Evolutionary conservation across 2,113 vertebrate genomes (phyloP), one percentile per base, ranked within the genome.

Genomic region (Brevimyrus niger): DNA sequence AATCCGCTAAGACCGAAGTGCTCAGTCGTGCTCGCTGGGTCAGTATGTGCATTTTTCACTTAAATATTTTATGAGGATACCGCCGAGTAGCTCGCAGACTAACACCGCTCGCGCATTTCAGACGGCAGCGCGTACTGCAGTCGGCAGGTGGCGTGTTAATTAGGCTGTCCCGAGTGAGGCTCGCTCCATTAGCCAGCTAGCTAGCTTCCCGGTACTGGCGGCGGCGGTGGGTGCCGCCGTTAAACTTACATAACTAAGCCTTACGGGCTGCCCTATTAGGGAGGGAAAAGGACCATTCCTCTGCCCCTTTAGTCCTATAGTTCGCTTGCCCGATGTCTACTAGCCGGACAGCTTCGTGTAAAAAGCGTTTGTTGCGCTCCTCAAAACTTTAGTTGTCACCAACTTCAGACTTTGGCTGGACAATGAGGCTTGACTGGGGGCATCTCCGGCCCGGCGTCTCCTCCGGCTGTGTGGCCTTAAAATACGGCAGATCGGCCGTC

Each of bases 1-100:
- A 86, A 69, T 51, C 48, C 88, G 73, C 42, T 58, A 50, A 58
- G 58, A 48, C 13, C 19, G 46, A 48, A 61, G 44, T 27, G 27
- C 46, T 50, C 92, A 93, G 92, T 91, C 90, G 92, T 92, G 90
- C 55, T 94, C 94, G 93, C 92, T 90, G 93, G 94, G 94, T 95
- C 91, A 94, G 94, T 94, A 35, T 84, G 61, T 47, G 48, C 27
- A 47, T 90, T 90, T 94, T 92, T 86, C 4, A 89, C 44, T 0
- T 19, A 0, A 11, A 44, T 15, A 61, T 83, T 76, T 55, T 8
- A 4, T 4, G 13, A 0, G 11, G 0, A 46, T 17, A 5, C 4
- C 2, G 48, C 1, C 47, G 1, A 21, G 1, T 82, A 9, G 42
- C 88, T 48, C 5, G 88, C 69, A 17, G 35, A 90, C 76, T 4